phyloP scores from a whole-genome alignment of 2,797 vertebrate genomes.

The Dermochelys coriacea region DNA sequence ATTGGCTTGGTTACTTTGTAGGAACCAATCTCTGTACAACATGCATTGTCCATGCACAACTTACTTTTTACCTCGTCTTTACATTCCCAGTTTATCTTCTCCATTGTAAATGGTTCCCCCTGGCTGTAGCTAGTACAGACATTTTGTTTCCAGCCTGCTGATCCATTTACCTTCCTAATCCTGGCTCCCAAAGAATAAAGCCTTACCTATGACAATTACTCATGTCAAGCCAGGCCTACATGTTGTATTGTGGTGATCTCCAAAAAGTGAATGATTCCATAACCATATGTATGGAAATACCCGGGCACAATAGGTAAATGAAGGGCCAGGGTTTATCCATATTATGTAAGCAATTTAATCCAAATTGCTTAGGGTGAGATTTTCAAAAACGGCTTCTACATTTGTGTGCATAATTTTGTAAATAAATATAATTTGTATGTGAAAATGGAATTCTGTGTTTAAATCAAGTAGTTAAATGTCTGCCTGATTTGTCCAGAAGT shows the following conservation, averaged over 20 bases:
- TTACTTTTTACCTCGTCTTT: too few relatives aligned
- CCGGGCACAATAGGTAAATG: background rate
- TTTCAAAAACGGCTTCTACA: background rate
- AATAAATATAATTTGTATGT: background rate
- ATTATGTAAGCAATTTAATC: background rate
- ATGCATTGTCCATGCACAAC: background rate
- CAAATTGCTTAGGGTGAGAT: background rate
- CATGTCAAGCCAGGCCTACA: background rate
- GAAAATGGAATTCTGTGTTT: background rate
- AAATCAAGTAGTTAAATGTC: background rate
- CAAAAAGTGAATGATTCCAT: background rate
- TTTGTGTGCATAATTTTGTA: background rate
- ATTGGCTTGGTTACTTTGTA: background rate
- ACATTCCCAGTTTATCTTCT: background rate
- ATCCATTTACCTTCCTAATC: background rate
- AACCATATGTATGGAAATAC: background rate
- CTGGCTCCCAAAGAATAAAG: background rate
- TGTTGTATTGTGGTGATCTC: background rate
- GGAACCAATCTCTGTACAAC: background rate
- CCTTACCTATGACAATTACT: background rate
- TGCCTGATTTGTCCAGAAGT: background rate
- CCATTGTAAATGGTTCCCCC: background rate
- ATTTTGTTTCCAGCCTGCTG: background rate
- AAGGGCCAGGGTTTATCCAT: background rate
- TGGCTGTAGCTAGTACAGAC: background rate